phyloP scores from a whole-genome alignment of 1,140 invertebrate species.

The Rhynchophorus ferrugineus region DNA sequence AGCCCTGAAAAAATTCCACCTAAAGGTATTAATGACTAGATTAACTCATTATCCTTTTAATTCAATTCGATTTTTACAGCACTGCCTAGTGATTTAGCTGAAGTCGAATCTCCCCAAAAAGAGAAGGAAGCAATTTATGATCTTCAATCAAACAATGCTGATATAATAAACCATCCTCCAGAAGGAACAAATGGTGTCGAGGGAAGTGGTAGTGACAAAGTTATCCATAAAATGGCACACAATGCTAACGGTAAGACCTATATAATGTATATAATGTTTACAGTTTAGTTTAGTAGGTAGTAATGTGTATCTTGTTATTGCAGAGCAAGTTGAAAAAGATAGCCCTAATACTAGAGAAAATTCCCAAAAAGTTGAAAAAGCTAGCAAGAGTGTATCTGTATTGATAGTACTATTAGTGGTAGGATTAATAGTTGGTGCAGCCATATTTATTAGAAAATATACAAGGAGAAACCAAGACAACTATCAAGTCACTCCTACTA shows the following conservation, averaged over 20 bases:
- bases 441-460: conserved; percentile 44
- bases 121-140: conserved; percentile 9
- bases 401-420: conserved; percentile 42
- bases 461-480: conserved; percentile 27
- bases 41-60: no score
- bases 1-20: no score
- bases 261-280: neutral
- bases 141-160: conserved; percentile 17
- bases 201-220: conserved; percentile 12
- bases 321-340: conserved; percentile 4
- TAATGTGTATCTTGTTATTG: conserved; percentile 7
- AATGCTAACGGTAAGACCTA: conserved; percentile 9
- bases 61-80: no score
- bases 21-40: no score
- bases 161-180: conserved; percentile 9
- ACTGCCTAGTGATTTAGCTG: neutral
- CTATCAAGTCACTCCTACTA: conserved; percentile 1
- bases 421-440: conserved; percentile 42
- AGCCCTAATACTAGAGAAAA: conserved; percentile 20
- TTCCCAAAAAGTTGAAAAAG: conserved; percentile 2
- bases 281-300: neutral
- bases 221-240: neutral
- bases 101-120: conserved; percentile 1
- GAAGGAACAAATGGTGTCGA: neutral
- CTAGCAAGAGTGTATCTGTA: conserved; percentile 26